A percentile compares a stretch with the other conserved stretches of the same genome.
Conservation (phyloP, 2,113 vertebrate genomes). For the Sander vitreus region DNA sequence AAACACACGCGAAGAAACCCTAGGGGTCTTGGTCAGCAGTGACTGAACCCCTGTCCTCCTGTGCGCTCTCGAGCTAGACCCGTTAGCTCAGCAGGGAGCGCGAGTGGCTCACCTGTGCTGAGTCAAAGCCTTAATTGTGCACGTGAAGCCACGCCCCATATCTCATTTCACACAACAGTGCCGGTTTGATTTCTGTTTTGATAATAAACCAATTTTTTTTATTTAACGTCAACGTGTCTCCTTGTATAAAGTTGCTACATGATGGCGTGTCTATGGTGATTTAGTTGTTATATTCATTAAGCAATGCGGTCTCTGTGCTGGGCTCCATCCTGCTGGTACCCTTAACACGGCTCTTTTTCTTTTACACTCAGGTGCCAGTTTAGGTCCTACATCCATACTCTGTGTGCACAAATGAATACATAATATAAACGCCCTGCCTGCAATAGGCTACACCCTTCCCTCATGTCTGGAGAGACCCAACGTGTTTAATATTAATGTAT, state of each 20-base stretch:
- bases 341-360: neutral
- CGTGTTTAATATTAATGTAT: too few species aligned
- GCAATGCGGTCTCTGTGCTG: neutral
- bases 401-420: neutral
- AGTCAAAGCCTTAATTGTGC: constrained; percentile 23
- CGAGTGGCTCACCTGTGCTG: constrained; percentile 49
- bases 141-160: constrained; percentile 40
- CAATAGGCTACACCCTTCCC: neutral
- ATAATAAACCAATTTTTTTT: neutral
- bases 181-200: neutral
- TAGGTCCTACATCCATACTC: neutral
- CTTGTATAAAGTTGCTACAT: neutral
- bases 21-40: neutral
- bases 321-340: neutral
- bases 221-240: neutral
- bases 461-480: neutral
- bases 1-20: neutral
- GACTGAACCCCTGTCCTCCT: neutral
- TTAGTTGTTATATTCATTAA: neutral
- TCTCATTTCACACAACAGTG: neutral
- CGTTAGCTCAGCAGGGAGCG: neutral
- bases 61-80: neutral
- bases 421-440: neutral
- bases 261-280: too few species aligned
- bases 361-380: neutral